Percentiles rank a stretch among this genome's conserved stretches.
Conservation (phyloP, 2,113 vertebrate species). For the Labeo catla region DNA sequence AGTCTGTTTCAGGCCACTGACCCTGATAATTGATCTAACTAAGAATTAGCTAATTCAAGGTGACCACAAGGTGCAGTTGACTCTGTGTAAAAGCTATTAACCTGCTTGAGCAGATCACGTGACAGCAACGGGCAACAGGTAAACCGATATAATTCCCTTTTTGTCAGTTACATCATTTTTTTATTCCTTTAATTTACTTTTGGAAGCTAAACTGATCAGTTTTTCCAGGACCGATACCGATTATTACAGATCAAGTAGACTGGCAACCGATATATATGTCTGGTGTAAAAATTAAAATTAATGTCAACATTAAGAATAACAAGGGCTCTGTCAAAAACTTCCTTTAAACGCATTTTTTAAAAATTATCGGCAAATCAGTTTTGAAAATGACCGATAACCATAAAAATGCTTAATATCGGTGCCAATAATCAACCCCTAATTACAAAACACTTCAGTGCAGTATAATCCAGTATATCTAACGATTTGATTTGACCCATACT, state of each 20-base stretch:
- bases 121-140: neutral
- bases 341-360: too few relatives aligned
- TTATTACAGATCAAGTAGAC: too few relatives aligned
- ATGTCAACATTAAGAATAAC: too few relatives aligned
- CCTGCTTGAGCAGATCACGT: conserved; percentile 26
- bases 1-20: conserved; percentile 41
- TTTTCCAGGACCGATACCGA: too few relatives aligned
- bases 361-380: too few relatives aligned
- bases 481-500: neutral
- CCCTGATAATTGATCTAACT: conserved; percentile 50
- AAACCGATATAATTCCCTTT: neutral
- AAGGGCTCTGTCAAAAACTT: too few relatives aligned
- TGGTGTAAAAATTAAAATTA: too few relatives aligned
- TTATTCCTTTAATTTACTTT: neutral
- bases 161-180: neutral
- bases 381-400: too few relatives aligned
- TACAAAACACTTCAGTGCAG: neutral
- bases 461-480: neutral
- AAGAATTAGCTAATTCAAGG: conserved; percentile 48
- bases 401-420: too few relatives aligned
- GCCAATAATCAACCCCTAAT: neutral
- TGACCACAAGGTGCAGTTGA: conserved; percentile 21
- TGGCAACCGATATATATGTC: too few relatives aligned
- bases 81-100: conserved; percentile 33
- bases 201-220: neutral